Conservation (phyloP, 1,140 invertebrate species). For the Procambarus clarkii region DNA sequence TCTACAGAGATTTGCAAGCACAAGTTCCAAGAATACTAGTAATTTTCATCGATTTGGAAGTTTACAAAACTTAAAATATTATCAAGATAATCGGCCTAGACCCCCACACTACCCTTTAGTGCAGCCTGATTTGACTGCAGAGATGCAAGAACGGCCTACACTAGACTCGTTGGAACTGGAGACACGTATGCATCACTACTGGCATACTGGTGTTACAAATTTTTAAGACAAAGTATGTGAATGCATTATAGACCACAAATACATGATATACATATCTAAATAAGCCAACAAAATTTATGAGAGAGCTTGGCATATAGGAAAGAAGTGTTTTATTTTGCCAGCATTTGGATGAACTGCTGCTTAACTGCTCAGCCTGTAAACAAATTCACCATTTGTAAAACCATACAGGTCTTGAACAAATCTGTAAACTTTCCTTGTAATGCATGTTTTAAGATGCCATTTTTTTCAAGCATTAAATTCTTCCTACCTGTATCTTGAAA, state of each 20-base stretch:
- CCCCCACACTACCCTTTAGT: conserved; percentile 35
- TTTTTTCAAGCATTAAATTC: too few species aligned
- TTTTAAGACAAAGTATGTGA: conserved; percentile 26
- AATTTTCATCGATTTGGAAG: conserved; percentile 61
- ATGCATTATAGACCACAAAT: background rate
- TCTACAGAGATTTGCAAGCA: conserved; percentile 33
- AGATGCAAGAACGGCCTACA: conserved; percentile 54
- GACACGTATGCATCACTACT: conserved; percentile 66
- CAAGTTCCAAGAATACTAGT: conserved; percentile 20
- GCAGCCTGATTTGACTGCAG: conserved; percentile 26
- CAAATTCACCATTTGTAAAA: too few species aligned
- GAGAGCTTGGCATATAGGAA: background rate
- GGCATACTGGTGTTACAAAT: conserved; percentile 63
- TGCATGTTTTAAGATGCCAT: too few species aligned
- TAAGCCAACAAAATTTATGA: background rate
- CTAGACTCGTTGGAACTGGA: conserved; percentile 61
- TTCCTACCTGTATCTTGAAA: background rate
- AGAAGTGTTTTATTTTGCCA: background rate
- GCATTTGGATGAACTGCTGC: background rate
- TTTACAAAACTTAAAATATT: conserved; percentile 62
- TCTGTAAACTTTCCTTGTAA: too few species aligned
- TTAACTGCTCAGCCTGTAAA: too few species aligned
- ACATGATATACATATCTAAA: background rate
- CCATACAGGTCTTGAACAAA: too few species aligned
- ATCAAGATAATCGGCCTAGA: conserved; percentile 44